Conservation (phyloP, 2,797 vertebrate genomes). For the Myotis pilosus region DNA sequence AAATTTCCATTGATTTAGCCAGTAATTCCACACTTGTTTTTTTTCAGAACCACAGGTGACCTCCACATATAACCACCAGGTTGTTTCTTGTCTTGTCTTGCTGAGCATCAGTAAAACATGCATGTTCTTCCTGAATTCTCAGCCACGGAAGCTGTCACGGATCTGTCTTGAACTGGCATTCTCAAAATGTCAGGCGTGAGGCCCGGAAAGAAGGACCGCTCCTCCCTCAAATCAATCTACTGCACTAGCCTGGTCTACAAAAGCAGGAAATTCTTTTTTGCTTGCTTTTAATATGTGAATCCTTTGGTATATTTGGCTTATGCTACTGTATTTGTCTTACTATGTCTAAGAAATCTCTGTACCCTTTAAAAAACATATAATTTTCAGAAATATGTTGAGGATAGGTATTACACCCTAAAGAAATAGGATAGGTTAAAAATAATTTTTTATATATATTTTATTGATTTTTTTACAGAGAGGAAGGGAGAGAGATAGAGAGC, state of each 20-base stretch:
- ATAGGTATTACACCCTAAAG: not conserved
- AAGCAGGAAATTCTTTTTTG: not conserved
- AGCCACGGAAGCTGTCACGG: not conserved
- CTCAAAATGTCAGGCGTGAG: constrained; percentile 16
- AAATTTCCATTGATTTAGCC: not conserved
- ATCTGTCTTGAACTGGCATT: not conserved
- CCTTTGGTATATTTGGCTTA: not conserved
- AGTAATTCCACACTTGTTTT: not conserved
- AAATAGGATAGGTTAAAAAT: not conserved
- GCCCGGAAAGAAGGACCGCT: not conserved
- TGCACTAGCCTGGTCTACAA: not conserved
- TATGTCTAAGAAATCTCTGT: constrained; percentile 9
- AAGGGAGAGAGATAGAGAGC: no score
- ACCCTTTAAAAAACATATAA: not conserved
- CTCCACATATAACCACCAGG: not conserved
- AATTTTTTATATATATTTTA: no score
- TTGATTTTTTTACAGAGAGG: no score
- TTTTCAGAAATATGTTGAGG: constrained; percentile 40
- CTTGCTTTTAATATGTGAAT: constrained; percentile 33
- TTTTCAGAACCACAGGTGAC: not conserved
- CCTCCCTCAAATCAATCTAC: not conserved
- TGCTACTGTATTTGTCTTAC: not conserved
- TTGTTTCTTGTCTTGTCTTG: not conserved
- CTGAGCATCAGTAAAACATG: not conserved
- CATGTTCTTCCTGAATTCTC: not conserved